Evolutionary conservation across 1,140 invertebrate species (phyloP).

Genomic region (Armadillidium nasatum): DNA sequence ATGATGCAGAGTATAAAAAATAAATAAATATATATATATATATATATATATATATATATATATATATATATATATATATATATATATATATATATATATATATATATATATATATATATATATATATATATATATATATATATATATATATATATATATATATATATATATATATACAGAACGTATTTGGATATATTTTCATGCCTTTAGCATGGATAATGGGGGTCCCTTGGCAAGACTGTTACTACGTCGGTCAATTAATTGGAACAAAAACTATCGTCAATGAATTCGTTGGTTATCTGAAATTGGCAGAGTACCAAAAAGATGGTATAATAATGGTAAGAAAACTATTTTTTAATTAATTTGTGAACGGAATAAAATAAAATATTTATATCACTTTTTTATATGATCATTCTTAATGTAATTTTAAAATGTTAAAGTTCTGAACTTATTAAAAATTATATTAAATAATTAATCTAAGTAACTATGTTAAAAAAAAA

Average conservation of each 20-base stretch:
- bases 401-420: constrained; percentile 42
- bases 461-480: too few relatives aligned
- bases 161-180: too few relatives aligned
- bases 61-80: constrained; percentile 26
- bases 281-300: constrained; percentile 89
- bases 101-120: constrained; percentile 30
- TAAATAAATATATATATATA: too few relatives aligned
- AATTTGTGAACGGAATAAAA: not conserved
- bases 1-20: too few relatives aligned
- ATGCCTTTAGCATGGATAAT: constrained; percentile 76
- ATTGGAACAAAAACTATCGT: constrained; percentile 84
- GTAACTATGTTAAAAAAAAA: too few relatives aligned
- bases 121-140: not conserved
- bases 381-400: constrained; percentile 23
- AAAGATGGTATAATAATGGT: constrained; percentile 58
- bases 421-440: too few relatives aligned
- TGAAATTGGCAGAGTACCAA: constrained; percentile 65
- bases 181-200: constrained; percentile 65
- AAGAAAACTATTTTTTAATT: constrained; percentile 44
- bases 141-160: too few relatives aligned
- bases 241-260: constrained; percentile 69
- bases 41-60: too few relatives aligned
- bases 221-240: constrained; percentile 73
- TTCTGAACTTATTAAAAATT: too few relatives aligned
- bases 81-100: constrained; percentile 21